A percentile compares a stretch with the other conserved stretches of the same genome.
Evolutionary conservation across 2,888 invertebrate genomes (phyloP).

Genomic region (Trachelus troglodyta): DNA sequence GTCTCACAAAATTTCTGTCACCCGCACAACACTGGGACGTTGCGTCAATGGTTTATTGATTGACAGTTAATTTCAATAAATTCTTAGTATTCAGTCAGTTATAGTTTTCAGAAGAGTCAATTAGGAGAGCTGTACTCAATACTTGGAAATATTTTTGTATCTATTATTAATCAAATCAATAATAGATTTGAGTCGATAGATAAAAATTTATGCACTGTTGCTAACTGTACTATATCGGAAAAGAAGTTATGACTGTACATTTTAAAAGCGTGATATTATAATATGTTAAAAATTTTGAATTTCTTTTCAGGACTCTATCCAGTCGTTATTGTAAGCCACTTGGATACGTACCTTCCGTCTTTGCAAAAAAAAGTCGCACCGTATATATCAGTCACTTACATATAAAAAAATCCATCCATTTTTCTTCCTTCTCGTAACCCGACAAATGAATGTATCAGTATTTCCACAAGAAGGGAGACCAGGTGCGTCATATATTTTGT

Average conservation of each 20-base stretch:
- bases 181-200: neutral
- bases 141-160: neutral
- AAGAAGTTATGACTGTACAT: neutral
- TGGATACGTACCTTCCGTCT: neutral
- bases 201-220: too few relatives aligned
- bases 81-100: neutral
- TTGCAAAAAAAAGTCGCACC: neutral
- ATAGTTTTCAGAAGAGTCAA: neutral
- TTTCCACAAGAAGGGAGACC: neutral
- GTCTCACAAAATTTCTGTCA: neutral
- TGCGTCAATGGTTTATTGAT: neutral
- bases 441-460: neutral
- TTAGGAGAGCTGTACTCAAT: too few relatives aligned
- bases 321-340: neutral
- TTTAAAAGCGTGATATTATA: neutral
- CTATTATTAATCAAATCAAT: neutral
- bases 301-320: neutral
- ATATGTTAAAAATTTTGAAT: neutral
- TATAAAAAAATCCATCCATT: neutral
- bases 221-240: neutral
- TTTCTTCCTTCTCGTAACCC: neutral
- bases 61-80: neutral
- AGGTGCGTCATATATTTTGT: neutral
- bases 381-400: neutral
- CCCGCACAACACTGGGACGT: neutral